Percentiles rank a stretch among this genome's conserved stretches.
Evolutionary conservation across 2,888 invertebrate species (phyloP).

Genomic region (Syritta pipiens): DNA sequence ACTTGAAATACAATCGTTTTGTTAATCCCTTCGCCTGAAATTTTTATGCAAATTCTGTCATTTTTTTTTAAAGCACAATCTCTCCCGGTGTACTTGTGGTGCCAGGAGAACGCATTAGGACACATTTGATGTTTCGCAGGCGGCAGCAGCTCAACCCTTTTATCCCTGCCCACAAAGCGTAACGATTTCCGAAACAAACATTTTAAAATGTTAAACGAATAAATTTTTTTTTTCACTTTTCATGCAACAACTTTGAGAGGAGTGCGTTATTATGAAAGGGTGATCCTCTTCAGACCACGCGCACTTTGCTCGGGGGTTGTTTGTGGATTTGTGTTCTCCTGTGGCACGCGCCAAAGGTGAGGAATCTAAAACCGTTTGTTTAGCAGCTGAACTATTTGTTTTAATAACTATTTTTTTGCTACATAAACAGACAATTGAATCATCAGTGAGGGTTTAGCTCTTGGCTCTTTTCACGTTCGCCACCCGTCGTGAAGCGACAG

Average conservation of each 20-base stretch:
- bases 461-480: no score
- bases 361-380: no score
- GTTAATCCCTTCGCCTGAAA: background rate
- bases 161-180: slow-evolving; percentile 27
- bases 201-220: background rate
- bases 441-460: no score
- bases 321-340: no score
- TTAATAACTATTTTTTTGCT: no score
- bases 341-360: no score
- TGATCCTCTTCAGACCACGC: background rate
- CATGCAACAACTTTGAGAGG: background rate
- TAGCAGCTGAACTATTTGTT: no score
- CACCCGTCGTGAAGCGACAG: no score
- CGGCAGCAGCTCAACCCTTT: slow-evolving; percentile 24
- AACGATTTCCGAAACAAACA: slow-evolving; percentile 19
- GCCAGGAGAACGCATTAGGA: background rate
- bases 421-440: no score
- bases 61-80: background rate
- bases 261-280: background rate
- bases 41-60: background rate
- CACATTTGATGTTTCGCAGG: background rate
- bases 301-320: background rate
- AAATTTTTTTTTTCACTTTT: background rate
- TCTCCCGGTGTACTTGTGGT: background rate
- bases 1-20: slow-evolving; percentile 5